Evolutionary conservation across 1,140 invertebrate genomes (phyloP).

Genomic region (Calycopis cecrops): DNA sequence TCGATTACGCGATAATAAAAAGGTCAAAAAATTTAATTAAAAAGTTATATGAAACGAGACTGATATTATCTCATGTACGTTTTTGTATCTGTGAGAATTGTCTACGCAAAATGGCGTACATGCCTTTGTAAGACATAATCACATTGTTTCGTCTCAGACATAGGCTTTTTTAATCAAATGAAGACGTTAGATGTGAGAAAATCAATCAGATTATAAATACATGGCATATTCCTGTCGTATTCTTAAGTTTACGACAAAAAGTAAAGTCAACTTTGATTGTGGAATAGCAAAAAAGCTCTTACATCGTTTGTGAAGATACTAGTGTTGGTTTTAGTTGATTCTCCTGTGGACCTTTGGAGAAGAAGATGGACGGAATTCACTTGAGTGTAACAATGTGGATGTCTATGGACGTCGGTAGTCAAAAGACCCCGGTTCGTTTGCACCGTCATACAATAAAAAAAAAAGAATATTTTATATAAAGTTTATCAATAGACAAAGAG

Average conservation of each 20-base stretch:
- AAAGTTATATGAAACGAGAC: constrained; percentile 2
- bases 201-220: constrained; percentile 14
- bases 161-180: constrained; percentile 10
- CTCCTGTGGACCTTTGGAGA: too few species aligned
- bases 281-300: too few species aligned
- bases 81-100: constrained; percentile 11
- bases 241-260: neutral
- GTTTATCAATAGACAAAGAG: too few species aligned
- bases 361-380: too few species aligned
- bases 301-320: too few species aligned
- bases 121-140: constrained; percentile 9
- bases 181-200: constrained; percentile 18
- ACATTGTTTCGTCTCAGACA: constrained; percentile 15
- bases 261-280: too few species aligned
- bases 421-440: too few species aligned
- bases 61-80: constrained; percentile 14
- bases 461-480: too few species aligned
- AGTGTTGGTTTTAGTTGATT: too few species aligned
- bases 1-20: constrained; percentile 17
- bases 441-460: too few species aligned
- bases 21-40: constrained; percentile 17
- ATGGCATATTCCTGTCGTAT: neutral
- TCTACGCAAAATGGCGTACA: constrained; percentile 9
- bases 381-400: too few species aligned
- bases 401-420: too few species aligned